phyloP scores from a whole-genome alignment of 2,113 vertebrate genomes.

The Hemiprocne comata region DNA sequence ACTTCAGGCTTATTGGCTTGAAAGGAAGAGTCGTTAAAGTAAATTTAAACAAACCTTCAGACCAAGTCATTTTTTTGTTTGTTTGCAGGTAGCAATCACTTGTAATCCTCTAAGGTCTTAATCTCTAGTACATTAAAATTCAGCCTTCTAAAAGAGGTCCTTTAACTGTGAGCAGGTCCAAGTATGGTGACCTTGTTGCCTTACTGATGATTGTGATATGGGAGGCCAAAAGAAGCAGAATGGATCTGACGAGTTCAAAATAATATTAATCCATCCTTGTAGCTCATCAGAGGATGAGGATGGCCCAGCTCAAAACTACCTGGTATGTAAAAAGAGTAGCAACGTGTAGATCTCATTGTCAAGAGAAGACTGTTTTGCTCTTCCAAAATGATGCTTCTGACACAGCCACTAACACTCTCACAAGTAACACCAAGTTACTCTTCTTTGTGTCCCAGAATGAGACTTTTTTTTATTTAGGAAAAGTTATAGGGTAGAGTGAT shows the following conservation, averaged over 20 bases:
- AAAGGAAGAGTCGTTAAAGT: neutral
- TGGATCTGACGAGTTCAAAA: neutral
- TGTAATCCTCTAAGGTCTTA: constrained; percentile 22
- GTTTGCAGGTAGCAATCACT: neutral
- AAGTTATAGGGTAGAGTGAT: neutral
- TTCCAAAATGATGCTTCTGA: neutral
- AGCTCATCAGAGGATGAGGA: neutral
- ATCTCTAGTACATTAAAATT: neutral
- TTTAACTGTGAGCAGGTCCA: neutral
- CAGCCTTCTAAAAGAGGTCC: neutral
- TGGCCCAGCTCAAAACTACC: neutral
- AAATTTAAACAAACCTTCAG: neutral
- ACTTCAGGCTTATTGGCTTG: neutral
- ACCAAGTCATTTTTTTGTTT: neutral
- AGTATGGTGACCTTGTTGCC: neutral
- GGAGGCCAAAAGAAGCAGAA: neutral
- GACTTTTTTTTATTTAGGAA: neutral
- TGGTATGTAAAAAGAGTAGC: neutral
- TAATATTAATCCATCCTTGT: neutral
- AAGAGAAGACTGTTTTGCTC: neutral
- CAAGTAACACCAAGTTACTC: neutral
- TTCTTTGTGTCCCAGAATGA: neutral
- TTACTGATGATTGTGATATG: neutral
- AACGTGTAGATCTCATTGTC: neutral
- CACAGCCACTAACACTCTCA: neutral